Base-by-base conservation (phyloP, 2,797 vertebrate species). In the Pteronotus mesoamericanus region DNA sequence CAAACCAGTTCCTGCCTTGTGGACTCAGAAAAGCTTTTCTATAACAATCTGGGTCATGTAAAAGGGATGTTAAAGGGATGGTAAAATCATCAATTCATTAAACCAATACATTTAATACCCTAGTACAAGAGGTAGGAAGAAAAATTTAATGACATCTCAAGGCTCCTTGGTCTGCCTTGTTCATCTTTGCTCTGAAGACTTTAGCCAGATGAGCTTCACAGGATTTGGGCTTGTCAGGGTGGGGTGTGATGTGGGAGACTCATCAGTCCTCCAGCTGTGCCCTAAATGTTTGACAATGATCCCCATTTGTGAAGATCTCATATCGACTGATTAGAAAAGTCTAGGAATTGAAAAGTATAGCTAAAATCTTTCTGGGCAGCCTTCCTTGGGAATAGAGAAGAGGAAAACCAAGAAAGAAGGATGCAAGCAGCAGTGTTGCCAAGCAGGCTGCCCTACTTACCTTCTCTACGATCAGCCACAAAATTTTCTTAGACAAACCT, bases 51-150 rank as follows among this genome's bases (percentile, higher is more conserved):
- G 55, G 16, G 44, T 7, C 42, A 68, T 26, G 18, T 26, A 88
- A 7, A 82, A 68, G 0, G 11, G n/a, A 71, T 42, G 7, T 37
- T 83, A 96, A 82, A 68, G 0, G 11, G n/a, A 71, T 42, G 7
- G 37, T 83, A 96, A 93, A 91, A 85, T 79, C 78, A 94, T 82
- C 26, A 86, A 53, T 74, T 89, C 51, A 86, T 86, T 79, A 94
- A 95, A 72, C 5, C 15, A 29, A 32, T 86, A 69, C 48, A 88
- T 78, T 94, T 90, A 71, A 82, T 74, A 66, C 82, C 42, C 15
- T 53, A 91, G 57, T 77, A 91, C 32, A 91, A 84, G 44, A 79
- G 18, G 29, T 7, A 78, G 14, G 29, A 83, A 29, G 6, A 32
- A 92, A 94, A 92, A 72, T 15, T 11, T 80, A 66, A 55, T 86